phyloP scores from a whole-genome alignment of 2,797 vertebrate genomes.

The Rhinatrema bivittatum region DNA sequence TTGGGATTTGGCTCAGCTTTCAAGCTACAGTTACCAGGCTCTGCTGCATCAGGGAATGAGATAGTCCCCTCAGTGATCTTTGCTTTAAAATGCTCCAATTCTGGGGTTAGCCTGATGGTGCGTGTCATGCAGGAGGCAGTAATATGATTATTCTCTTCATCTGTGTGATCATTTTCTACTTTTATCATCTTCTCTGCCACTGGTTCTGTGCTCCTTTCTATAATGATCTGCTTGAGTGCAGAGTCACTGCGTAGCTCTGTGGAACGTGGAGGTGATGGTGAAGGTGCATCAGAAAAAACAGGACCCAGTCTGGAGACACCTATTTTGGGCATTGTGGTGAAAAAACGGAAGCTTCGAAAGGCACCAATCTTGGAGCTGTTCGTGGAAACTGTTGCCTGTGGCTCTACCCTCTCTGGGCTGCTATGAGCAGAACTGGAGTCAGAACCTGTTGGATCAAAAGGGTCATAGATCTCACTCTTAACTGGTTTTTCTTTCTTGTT shows the following conservation, averaged over 20 bases:
- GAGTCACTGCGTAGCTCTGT: background rate
- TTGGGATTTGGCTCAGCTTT: slow-evolving; percentile 31
- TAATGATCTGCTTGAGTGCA: slow-evolving; percentile 25
- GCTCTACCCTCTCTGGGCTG: slow-evolving; percentile 54
- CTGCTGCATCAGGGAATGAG: slow-evolving; percentile 44
- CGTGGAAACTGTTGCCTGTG: slow-evolving; percentile 40
- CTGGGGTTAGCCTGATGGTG: slow-evolving; percentile 4
- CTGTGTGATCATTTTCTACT: slow-evolving; percentile 15
- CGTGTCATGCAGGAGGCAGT: slow-evolving; percentile 11
- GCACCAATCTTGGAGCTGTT: slow-evolving; percentile 44
- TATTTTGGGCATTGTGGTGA: slow-evolving; percentile 45
- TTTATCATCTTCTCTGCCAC: slow-evolving; percentile 20
- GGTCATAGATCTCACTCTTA: slow-evolving; percentile 83
- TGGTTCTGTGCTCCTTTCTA: slow-evolving; percentile 7
- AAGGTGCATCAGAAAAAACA: slow-evolving; percentile 9
- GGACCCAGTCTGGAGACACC: slow-evolving; percentile 25
- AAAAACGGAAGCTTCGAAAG: slow-evolving; percentile 47
- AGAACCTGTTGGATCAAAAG: slow-evolving; percentile 88
- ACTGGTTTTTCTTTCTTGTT: slow-evolving; percentile 55
- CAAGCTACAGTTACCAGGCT: slow-evolving; percentile 33
- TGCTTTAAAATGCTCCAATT: slow-evolving; percentile 17
- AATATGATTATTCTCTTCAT: slow-evolving; percentile 12
- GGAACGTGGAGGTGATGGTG: slow-evolving; percentile 11
- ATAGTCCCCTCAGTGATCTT: slow-evolving; percentile 17
- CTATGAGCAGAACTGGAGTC: slow-evolving; percentile 72